Conservation (phyloP, 2,113 vertebrate species). For the Pachycephala philippinensis region DNA sequence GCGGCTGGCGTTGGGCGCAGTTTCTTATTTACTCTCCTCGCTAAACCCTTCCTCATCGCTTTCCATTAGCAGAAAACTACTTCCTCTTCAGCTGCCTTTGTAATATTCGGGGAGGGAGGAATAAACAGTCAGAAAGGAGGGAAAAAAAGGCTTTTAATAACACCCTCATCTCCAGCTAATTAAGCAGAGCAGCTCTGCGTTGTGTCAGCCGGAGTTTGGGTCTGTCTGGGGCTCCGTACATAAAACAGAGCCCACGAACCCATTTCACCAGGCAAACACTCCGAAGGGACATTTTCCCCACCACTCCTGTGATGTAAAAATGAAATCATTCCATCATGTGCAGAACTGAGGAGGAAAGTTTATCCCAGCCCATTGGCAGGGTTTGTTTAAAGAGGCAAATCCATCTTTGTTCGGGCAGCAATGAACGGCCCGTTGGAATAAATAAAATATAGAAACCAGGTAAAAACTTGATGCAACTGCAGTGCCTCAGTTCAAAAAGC, state of each 20-base stretch:
- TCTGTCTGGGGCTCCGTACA: background rate
- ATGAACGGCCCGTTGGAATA: accelerated
- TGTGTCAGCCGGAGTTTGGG: constrained; percentile 5
- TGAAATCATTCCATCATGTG: background rate
- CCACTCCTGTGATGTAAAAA: background rate
- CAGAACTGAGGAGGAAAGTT: background rate
- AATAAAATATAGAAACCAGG: background rate
- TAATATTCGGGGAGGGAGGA: background rate
- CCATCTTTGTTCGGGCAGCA: background rate
- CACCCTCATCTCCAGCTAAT: constrained; percentile 27
- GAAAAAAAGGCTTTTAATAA: background rate
- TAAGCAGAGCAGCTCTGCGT: background rate
- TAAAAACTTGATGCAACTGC: background rate
- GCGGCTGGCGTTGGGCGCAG: background rate
- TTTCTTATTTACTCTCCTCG: background rate
- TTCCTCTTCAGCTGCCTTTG: constrained; percentile 14
- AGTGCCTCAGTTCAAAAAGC: background rate
- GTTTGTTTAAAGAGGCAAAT: background rate
- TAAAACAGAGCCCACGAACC: background rate
- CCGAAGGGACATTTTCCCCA: accelerated
- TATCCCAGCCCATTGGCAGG: background rate
- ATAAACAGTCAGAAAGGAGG: background rate
- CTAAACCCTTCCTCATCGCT: background rate
- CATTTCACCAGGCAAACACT: background rate
- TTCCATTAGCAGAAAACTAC: background rate